A percentile compares a stretch with the other conserved stretches of the same genome.
Conservation (phyloP, 1,140 invertebrate genomes). For the Anadara kagoshimensis region DNA sequence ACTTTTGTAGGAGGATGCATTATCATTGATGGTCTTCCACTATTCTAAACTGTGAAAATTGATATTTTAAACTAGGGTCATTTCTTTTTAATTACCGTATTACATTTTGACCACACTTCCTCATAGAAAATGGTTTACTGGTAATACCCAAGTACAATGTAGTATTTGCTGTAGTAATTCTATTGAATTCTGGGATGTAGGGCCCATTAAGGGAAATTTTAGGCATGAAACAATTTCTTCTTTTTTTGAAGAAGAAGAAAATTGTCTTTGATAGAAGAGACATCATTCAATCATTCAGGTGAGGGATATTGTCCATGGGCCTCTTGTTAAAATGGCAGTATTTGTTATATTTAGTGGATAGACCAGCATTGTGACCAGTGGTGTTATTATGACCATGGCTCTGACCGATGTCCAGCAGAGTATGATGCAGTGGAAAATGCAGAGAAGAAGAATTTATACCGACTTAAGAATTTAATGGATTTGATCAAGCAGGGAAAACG, state of each 20-base stretch:
- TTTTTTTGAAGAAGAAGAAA: neutral
- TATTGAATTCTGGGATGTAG: neutral
- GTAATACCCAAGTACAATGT: too few species aligned
- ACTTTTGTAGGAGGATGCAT: too few species aligned
- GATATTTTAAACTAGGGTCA: too few species aligned
- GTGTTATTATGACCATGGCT: constrained; percentile 48
- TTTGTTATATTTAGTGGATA: constrained; percentile 32
- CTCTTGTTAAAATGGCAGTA: neutral
- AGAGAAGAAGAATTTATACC: constrained; percentile 33
- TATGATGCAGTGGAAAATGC: constrained; percentile 48
- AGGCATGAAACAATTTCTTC: neutral
- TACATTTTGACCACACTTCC: too few species aligned
- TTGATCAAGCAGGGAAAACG: constrained; percentile 40
- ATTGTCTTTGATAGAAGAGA: neutral
- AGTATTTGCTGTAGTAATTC: too few species aligned
- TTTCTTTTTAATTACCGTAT: too few species aligned
- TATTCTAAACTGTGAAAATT: too few species aligned
- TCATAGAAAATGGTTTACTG: too few species aligned
- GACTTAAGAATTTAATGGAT: constrained; percentile 43
- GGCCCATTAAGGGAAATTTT: neutral
- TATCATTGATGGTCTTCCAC: too few species aligned
- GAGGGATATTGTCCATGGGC: neutral
- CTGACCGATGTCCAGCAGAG: constrained; percentile 40
- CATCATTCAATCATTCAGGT: neutral
- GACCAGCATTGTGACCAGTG: constrained; percentile 48